A percentile compares a stretch with the other conserved stretches of the same genome.
phyloP scores from a whole-genome alignment of 2,113 vertebrate species.

The Gopherus flavomarginatus region DNA sequence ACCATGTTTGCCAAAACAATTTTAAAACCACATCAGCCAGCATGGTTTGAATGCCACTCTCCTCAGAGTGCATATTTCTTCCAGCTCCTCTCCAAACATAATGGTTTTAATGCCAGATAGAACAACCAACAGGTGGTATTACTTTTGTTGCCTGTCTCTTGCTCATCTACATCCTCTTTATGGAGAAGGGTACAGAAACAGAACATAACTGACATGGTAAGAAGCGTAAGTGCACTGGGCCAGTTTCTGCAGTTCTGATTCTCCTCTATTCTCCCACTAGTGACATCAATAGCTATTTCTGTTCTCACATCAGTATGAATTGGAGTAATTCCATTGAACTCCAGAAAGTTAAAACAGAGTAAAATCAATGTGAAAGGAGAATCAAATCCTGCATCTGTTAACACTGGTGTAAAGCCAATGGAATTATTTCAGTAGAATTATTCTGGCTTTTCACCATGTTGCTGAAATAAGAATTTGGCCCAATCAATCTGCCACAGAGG shows the following conservation, averaged over 20 bases:
- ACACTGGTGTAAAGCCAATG: neutral
- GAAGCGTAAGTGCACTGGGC: neutral
- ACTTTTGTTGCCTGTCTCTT: neutral
- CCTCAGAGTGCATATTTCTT: neutral
- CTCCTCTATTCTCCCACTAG: neutral
- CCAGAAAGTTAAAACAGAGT: neutral
- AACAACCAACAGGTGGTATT: neutral
- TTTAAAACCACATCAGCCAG: neutral
- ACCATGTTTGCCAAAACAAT: neutral
- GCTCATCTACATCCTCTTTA: neutral
- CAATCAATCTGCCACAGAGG: neutral
- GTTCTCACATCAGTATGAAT: neutral
- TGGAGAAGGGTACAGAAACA: neutral
- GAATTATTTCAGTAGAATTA: neutral
- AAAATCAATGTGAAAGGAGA: neutral
- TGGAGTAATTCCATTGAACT: neutral
- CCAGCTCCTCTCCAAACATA: neutral
- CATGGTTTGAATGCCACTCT: neutral
- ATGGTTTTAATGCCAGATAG: neutral
- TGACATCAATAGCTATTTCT: neutral
- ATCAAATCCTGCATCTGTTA: neutral
- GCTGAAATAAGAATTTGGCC: constrained; percentile 14
- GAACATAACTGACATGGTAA: neutral
- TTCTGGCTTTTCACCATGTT: neutral
- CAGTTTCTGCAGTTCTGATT: neutral